Evolutionary conservation across 2,113 vertebrate genomes (phyloP), one percentile per base, ranked within the genome.

Genomic region (Ctenomys sociabilis): DNA sequence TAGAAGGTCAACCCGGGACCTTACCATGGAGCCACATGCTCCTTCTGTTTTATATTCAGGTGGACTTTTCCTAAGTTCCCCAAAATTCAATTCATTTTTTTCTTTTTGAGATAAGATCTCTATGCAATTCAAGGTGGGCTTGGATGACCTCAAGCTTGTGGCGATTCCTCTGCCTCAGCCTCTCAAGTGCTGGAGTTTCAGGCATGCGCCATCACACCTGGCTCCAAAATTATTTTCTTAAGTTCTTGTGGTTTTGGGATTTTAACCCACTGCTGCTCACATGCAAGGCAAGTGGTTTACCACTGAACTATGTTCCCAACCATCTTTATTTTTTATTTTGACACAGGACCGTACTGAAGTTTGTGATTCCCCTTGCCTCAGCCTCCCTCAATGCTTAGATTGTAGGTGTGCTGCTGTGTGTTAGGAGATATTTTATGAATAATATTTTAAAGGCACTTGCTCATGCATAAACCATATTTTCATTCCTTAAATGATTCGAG

Each of bases 341-440:
- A 52, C 45, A 35, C 30, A 11, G 30, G 30, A 32, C 49, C 11
- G 30, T 52, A 32, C 7, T 54, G 28, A 52, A 54, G 28, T 17
- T 78, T 78, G 17, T 54, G 77, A 54, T 35, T 35, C 49, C 49
- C 12, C 43, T 16, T 54, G 45, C 28, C 45, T 54, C 45, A 52
- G 45, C 77, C 45, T 32, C 16, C 49, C 9, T 35, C 45, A 28
- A 1, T 80, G 77, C 77, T 35, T 9, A 30, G 77, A 35, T 32
- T 80, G 49, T 35, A 35, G 49, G 77, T 35, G 32, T 35, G 30
- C 45, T 10, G 0, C 26, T 7, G 22, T 77, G 26, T 54, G 3
- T 49, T 0, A 87, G 82, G 14, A 91, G 52, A 21, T 87, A 70
- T 59, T 93, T 97, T 87, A 82, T 87, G 24, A 28, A 30, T 87